phyloP scores from a whole-genome alignment of 1,140 invertebrate genomes.

The Saxidomus purpurata region DNA sequence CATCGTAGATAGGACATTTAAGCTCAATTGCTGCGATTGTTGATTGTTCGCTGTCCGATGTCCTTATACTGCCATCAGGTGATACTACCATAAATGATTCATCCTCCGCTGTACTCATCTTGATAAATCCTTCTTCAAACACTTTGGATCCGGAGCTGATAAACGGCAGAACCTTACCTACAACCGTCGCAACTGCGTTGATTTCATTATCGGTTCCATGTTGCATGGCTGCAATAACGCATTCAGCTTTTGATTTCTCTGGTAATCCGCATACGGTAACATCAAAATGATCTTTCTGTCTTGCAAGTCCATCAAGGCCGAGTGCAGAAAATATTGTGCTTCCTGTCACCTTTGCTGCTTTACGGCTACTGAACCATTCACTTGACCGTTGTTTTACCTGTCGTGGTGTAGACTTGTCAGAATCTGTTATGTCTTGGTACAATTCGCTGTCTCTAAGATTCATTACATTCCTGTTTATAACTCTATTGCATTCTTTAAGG shows the following conservation, averaged over 20 bases:
- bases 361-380: neutral
- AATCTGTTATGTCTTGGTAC: no score
- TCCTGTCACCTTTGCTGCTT: neutral
- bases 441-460: no score
- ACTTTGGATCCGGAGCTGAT: neutral
- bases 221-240: neutral
- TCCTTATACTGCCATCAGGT: conserved; percentile 6
- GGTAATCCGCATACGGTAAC: neutral
- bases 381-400: neutral
- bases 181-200: neutral
- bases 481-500: no score
- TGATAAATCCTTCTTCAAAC: conserved; percentile 2
- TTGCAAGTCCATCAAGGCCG: conserved; percentile 1
- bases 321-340: neutral
- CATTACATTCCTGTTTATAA: no score
- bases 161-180: neutral
- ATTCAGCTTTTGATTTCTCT: neutral
- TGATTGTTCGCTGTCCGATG: no score
- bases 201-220: neutral
- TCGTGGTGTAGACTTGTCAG: neutral
- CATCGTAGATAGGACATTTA: conserved; percentile 31
- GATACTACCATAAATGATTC: neutral
- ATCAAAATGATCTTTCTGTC: neutral
- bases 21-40: conserved; percentile 7
- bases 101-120: neutral